Evolutionary conservation across 1,140 invertebrate species (phyloP).

Genomic region (Cotesia typhae): DNA sequence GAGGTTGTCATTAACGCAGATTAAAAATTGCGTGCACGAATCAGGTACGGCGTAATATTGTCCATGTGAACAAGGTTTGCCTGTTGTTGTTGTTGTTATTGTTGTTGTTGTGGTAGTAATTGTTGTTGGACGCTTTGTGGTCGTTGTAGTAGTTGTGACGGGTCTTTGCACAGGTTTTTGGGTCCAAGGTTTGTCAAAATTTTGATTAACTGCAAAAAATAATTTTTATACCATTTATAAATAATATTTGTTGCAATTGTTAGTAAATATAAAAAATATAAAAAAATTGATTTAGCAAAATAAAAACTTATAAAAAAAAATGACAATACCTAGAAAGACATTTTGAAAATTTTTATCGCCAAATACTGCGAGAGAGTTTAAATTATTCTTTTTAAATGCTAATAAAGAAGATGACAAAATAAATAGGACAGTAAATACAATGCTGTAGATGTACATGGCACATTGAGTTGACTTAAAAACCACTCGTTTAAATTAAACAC

Average conservation of each 20-base stretch:
- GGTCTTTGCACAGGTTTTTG: constrained; percentile 9
- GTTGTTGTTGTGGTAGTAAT: constrained; percentile 37
- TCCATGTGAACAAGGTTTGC: constrained; percentile 61
- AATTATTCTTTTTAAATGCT: constrained; percentile 26
- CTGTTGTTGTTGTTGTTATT: constrained; percentile 29
- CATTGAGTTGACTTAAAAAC: neutral
- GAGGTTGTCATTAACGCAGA: constrained; percentile 75
- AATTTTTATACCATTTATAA: no score
- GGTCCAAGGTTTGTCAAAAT: constrained; percentile 15
- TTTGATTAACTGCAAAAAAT: constrained; percentile 15
- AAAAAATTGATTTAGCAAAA: no score
- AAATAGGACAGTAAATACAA: neutral
- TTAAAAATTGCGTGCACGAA: constrained; percentile 73
- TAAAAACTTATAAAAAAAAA: no score
- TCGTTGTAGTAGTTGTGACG: neutral
- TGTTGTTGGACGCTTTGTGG: constrained; percentile 21
- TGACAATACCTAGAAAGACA: neutral
- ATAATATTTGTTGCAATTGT: no score
- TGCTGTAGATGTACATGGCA: constrained; percentile 20
- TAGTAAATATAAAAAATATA: no score
- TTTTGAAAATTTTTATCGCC: neutral
- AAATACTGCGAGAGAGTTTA: neutral
- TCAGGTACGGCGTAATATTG: constrained; percentile 64
- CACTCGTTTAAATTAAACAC: no score
- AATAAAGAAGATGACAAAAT: constrained; percentile 3